These are phyloP conservation scores for Rutilus rutilus DNA, from an alignment of 2,113 vertebrate genomes.

Conservation along the genomic window DNA sequence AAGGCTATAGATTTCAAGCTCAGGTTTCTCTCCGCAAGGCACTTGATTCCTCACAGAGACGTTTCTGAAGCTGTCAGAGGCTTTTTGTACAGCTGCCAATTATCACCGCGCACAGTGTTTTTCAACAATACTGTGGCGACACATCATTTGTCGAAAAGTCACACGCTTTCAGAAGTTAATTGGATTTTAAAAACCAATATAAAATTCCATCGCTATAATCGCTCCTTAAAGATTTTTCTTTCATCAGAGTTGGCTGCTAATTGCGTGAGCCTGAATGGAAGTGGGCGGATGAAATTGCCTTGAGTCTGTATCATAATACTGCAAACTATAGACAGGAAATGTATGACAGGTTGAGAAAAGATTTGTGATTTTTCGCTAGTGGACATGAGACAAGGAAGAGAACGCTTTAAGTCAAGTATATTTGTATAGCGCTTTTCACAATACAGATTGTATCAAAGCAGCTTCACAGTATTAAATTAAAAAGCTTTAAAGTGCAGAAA, in stretches of 20 bases:
- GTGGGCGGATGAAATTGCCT: slow-evolving; percentile 68
- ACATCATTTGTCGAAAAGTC: slow-evolving; percentile 74
- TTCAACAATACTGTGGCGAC: slow-evolving; percentile 75
- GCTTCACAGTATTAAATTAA: no score
- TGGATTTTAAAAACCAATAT: slow-evolving; percentile 80
- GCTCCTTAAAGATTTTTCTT: slow-evolving; percentile 70
- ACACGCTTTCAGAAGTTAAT: slow-evolving; percentile 78
- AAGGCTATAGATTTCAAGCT: slow-evolving; percentile 67
- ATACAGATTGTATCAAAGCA: no score
- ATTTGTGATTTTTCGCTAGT: background rate
- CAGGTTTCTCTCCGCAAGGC: slow-evolving; percentile 65
- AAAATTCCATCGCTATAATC: slow-evolving; percentile 76
- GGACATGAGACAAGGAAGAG: slow-evolving; percentile 4
- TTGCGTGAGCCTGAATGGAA: slow-evolving; percentile 72
- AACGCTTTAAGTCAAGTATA: no score
- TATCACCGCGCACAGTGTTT: slow-evolving; percentile 72
- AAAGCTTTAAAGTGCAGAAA: background rate
- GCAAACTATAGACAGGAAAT: slow-evolving; percentile 55
- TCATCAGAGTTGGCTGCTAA: slow-evolving; percentile 72
- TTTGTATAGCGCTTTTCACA: no score
- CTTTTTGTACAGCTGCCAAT: slow-evolving; percentile 74
- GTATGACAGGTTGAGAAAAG: slow-evolving; percentile 47
- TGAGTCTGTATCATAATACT: slow-evolving; percentile 62
- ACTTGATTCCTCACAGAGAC: slow-evolving; percentile 71
- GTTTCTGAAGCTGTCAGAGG: slow-evolving; percentile 65